Percentiles rank a stretch among this genome's conserved stretches.
Conservation (phyloP, 2,888 invertebrate species). For the Osmoderma eremita region DNA sequence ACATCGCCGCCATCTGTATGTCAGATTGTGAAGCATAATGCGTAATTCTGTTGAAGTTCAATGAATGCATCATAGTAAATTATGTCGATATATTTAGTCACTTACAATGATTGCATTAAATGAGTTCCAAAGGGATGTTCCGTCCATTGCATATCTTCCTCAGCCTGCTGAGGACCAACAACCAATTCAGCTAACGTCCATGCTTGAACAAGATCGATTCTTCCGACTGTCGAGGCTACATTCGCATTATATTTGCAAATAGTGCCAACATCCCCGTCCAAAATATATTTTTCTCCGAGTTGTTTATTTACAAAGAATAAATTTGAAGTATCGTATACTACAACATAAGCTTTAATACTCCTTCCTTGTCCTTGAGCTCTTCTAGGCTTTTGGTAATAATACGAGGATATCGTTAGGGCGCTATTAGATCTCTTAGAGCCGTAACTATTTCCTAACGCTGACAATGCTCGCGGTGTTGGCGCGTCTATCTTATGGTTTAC, state of each 20-base stretch:
- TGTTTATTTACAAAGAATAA: slow-evolving; percentile 83
- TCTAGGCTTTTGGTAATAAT: slow-evolving; percentile 74
- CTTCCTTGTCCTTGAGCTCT: slow-evolving; percentile 51
- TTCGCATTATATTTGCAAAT: slow-evolving; percentile 86
- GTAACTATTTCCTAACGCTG: slow-evolving; percentile 70
- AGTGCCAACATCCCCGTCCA: slow-evolving; percentile 68
- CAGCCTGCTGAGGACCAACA: slow-evolving; percentile 63
- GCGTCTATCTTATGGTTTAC: slow-evolving; percentile 77
- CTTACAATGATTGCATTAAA: slow-evolving; percentile 87
- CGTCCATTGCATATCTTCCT: slow-evolving; percentile 80
- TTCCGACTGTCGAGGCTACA: slow-evolving; percentile 77
- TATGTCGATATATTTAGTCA: slow-evolving; percentile 43
- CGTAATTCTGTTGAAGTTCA: slow-evolving; percentile 70
- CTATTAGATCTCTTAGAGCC: slow-evolving; percentile 56
- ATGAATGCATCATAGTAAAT: not conserved
- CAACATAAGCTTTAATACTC: slow-evolving; percentile 68
- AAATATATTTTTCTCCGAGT: slow-evolving; percentile 84
- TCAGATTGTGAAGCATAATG: slow-evolving; percentile 85
- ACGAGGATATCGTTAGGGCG: slow-evolving; percentile 71
- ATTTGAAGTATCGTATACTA: slow-evolving; percentile 77
- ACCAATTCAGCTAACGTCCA: slow-evolving; percentile 87
- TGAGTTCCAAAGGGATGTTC: slow-evolving; percentile 88
- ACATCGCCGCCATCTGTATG: slow-evolving; percentile 93
- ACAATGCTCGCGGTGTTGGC: slow-evolving; percentile 81
- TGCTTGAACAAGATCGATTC: slow-evolving; percentile 85